Base-by-base conservation (phyloP, 2,113 vertebrate species). In the Coregonus clupeaformis region DNA sequence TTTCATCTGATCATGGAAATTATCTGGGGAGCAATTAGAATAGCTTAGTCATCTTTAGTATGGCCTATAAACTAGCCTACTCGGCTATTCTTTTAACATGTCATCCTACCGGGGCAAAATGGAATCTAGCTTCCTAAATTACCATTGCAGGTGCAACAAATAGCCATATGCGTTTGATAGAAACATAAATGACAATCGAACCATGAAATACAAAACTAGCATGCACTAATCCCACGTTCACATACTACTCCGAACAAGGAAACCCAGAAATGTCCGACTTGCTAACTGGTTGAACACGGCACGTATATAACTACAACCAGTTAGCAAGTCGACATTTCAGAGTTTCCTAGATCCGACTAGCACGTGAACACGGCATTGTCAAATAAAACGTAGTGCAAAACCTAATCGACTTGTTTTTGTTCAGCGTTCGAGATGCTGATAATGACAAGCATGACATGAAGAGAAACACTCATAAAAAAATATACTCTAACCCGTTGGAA, bases 1-100 rank as follows among this genome's bases (percentile, higher is more conserved):
- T 86, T 99, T 99, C 97, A 99, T 99, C 89, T 99, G 97, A 91
- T 98, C 96, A 91, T 99, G 96, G 87, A 99, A 99, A 90, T 98
- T 99, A 93, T 99, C 97, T 99, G 91, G 72, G 86, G 86, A 73
- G 49, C 55, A 78, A 42, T 68, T 45, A 45, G 3, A 22, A 47
- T 22, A 68, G 32, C 27, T 16, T 67, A 30, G 30, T 29, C 30
- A 9, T n/a, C 9, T 36, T 32, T 67, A n/a, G 27, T 42, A 29
- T 20, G 42, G 20, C 18, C 20, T 2, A 30, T 42, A 30, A 36
- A 36, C 7, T 36, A 36, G 7, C 7, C 36, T 20, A n/a, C 22
- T 47, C 1, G 12, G 36, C 3, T 47, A 20, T 36, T 36, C 1
- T 36, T 36, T 47, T 24, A 22, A 22, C 24, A 11, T 68, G 11